Evolutionary conservation across 1,140 invertebrate genomes (phyloP).

Genomic region (Holotrichia oblita): DNA sequence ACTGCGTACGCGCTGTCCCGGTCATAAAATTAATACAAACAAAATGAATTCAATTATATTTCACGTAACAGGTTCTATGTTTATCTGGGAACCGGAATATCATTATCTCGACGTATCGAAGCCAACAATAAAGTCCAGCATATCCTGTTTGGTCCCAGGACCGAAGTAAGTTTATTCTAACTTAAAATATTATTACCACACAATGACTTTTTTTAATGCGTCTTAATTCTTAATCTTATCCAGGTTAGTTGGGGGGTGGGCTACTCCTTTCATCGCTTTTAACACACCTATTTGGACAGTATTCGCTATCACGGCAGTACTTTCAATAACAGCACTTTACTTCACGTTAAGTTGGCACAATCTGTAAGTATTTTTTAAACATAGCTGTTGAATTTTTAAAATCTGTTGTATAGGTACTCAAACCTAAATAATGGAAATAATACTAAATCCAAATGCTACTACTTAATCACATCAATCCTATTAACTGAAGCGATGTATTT

Average conservation of each 20-base stretch:
- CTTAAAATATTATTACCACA: neutral
- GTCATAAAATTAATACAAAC: neutral
- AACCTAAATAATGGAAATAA: no score
- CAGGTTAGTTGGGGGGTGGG: conserved; percentile 28
- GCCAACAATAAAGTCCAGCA: neutral
- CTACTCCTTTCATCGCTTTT: neutral
- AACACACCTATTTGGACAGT: conserved; percentile 6
- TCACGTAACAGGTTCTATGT: neutral
- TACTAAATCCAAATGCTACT: neutral
- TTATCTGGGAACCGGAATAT: conserved; percentile 22
- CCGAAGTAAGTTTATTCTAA: conserved; percentile 11
- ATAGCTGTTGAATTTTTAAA: neutral
- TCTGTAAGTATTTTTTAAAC: neutral
- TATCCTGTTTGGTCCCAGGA: conserved; percentile 30
- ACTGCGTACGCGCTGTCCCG: conserved; percentile 31
- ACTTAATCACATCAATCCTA: neutral
- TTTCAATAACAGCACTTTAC: neutral
- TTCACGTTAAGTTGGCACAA: neutral
- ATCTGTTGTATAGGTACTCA: neutral
- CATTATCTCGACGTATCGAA: conserved; percentile 30
- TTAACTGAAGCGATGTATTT: conserved; percentile 35
- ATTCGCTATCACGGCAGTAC: neutral
- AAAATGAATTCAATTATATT: neutral
- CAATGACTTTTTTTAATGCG: neutral
- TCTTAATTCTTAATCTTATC: neutral